phyloP scores from a whole-genome alignment of 2,113 vertebrate species.

The Aegotheles bennettii region DNA sequence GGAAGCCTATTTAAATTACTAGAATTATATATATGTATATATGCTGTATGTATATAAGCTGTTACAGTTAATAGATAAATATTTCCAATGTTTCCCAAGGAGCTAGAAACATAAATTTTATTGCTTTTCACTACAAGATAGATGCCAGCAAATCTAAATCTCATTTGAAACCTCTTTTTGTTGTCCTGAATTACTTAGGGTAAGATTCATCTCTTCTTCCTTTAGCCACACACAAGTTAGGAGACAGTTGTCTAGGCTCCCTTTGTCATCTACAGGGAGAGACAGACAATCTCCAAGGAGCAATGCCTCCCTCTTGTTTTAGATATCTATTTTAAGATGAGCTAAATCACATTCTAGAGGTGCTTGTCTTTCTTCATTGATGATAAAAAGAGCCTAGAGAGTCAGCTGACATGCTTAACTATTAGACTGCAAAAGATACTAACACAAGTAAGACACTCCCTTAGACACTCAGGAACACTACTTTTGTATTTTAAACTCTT shows the following conservation, averaged over 20 bases:
- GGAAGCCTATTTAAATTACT: background rate
- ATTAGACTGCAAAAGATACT: background rate
- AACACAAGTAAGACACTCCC: background rate
- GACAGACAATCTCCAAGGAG: background rate
- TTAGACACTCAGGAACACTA: background rate
- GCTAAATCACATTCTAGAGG: background rate
- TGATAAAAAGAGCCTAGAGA: background rate
- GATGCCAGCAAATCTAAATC: background rate
- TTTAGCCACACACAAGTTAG: background rate
- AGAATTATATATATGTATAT: background rate
- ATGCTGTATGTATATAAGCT: background rate
- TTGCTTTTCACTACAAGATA: background rate
- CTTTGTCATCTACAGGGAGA: background rate
- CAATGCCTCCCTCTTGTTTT: background rate
- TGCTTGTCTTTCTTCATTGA: background rate
- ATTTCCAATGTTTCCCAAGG: background rate
- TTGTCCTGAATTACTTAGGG: background rate
- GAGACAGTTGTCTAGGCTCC: background rate
- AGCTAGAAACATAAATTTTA: background rate
- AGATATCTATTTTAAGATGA: slow-evolving; percentile 7
- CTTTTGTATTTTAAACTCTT: background rate
- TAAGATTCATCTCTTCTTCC: background rate
- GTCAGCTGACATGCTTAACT: background rate
- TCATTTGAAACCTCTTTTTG: background rate
- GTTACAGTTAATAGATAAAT: background rate